A percentile compares a stretch with the other conserved stretches of the same genome.
Evolutionary conservation across 2,888 invertebrate genomes (phyloP).

Genomic region (Caenorhabditis sp.): DNA sequence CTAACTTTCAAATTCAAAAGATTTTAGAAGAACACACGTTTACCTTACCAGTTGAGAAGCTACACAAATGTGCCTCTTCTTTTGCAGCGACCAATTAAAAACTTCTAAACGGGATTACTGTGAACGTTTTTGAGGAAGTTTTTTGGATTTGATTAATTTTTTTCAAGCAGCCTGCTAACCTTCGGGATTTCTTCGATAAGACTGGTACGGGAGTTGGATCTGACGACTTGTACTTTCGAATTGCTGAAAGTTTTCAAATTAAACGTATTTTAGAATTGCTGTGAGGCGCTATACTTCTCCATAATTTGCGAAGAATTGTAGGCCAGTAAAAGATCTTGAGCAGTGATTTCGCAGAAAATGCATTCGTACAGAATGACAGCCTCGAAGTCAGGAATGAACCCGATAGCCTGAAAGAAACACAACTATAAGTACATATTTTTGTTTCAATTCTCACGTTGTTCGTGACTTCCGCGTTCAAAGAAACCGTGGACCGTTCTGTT

Average conservation of each 20-base stretch:
- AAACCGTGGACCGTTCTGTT: slow-evolving; percentile 15
- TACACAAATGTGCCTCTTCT: slow-evolving; percentile 56
- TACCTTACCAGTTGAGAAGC: slow-evolving; percentile 37
- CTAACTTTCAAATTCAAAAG: slow-evolving; percentile 4
- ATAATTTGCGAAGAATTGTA: slow-evolving; percentile 61
- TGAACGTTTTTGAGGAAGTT: neutral
- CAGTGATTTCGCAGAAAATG: slow-evolving; percentile 73
- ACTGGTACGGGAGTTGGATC: slow-evolving; percentile 33
- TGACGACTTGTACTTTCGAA: slow-evolving; percentile 24
- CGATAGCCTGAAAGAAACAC: slow-evolving; percentile 57
- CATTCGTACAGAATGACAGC: slow-evolving; percentile 73
- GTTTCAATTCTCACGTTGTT: slow-evolving; percentile 15
- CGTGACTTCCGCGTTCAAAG: slow-evolving; percentile 44
- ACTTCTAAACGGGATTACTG: slow-evolving; percentile 28
- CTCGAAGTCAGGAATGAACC: slow-evolving; percentile 76
- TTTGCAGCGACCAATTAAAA: slow-evolving; percentile 50
- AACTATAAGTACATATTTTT: neutral
- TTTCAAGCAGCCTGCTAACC: slow-evolving; percentile 9
- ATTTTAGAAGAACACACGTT: slow-evolving; percentile 35
- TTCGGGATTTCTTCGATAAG: slow-evolving; percentile 39
- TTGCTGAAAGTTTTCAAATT: slow-evolving; percentile 32
- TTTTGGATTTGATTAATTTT: neutral
- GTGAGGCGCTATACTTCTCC: slow-evolving; percentile 27
- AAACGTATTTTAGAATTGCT: too few relatives aligned
- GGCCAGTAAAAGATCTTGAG: slow-evolving; percentile 71